Evolutionary conservation across 2,888 invertebrate genomes (phyloP).

Genomic region (Cephus nigrinus): DNA sequence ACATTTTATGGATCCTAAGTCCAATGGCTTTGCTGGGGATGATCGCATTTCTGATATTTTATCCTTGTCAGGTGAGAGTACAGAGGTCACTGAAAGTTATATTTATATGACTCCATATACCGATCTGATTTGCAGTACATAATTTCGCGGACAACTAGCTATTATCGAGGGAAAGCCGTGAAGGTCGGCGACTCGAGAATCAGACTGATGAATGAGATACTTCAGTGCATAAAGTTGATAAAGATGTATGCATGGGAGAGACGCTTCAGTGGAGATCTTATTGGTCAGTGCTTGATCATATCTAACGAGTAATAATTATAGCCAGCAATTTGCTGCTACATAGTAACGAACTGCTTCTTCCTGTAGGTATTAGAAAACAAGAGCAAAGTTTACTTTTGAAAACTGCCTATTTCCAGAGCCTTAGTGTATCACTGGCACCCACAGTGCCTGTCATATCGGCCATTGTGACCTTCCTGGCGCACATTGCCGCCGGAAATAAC

Average conservation of each 20-base stretch:
- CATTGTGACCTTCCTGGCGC: constrained; percentile 71
- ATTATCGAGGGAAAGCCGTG: constrained; percentile 47
- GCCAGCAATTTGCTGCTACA: background rate
- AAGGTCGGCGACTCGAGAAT: constrained; percentile 61
- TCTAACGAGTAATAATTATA: background rate
- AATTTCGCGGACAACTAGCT: constrained; percentile 63
- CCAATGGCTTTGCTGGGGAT: constrained; percentile 69
- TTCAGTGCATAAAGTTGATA: constrained; percentile 71
- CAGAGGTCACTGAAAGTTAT: background rate
- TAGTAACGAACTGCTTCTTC: constrained; percentile 6
- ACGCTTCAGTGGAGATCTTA: constrained; percentile 68
- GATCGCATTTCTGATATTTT: constrained; percentile 67
- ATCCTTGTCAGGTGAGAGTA: constrained; percentile 68
- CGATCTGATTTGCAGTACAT: constrained; percentile 58
- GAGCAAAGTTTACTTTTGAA: constrained; percentile 69
- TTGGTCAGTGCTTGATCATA: constrained; percentile 47
- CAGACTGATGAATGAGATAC: constrained; percentile 70
- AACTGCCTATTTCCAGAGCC: constrained; percentile 71
- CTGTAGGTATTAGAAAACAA: constrained; percentile 67
- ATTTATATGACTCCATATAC: background rate
- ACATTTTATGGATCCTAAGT: constrained; percentile 68
- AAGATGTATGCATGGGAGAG: constrained; percentile 77
- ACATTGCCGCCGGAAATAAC: constrained; percentile 69
- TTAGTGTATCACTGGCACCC: constrained; percentile 71
- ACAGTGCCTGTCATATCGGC: constrained; percentile 72